Base-by-base conservation (phyloP, 2,113 vertebrate species). In the Glaucidium brasilianum region DNA sequence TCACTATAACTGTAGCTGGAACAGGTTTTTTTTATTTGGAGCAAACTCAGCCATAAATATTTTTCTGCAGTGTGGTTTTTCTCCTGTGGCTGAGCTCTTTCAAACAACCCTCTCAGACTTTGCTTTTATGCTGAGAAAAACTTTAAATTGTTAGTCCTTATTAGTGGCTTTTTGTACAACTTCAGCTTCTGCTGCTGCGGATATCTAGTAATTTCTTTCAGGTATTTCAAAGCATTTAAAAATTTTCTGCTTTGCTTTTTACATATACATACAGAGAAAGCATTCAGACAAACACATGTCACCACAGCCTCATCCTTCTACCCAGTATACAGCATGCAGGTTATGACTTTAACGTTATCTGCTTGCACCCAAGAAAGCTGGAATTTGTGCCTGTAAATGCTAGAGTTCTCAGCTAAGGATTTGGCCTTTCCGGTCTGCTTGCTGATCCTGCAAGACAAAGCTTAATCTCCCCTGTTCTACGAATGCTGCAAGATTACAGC, bases 381-480 rank as follows among this genome's bases (percentile, higher is more conserved):
- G 4, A 8, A 58, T 62, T 81, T 67, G 14, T 56, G 15, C 35
- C 26, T 63, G n/a, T 9, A 78, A 63, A 59, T 59, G 20, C 6
- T 6, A 59, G 32, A 62, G 30, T 9, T 35, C 9, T 5, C 7
- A 72, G 23, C 6, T 77, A 41, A 78, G 10, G 23, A 55, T 81
- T 35, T 74, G 41, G 29, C 11, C 20, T 68, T 87, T 67, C 16
- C 34, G 49, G 12, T 26, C 29, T 59, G 12, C 15, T 39, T 62
- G 11, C 15, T 35, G 22, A 35, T 81, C 21, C 35, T 4, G 2
- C 11, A 68, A 47, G 25, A 52, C 10, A 49, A 89, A 89, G n/a
- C 23, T 8, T 52, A 14, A 77, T 34, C 7, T 58, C 23, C 18
- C 27, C 73, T 0, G 0, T 4, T 58, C 41, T 23, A 26, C 0